Conservation (phyloP, 2,888 invertebrate genomes). For the Dicyrtomina minuta region DNA sequence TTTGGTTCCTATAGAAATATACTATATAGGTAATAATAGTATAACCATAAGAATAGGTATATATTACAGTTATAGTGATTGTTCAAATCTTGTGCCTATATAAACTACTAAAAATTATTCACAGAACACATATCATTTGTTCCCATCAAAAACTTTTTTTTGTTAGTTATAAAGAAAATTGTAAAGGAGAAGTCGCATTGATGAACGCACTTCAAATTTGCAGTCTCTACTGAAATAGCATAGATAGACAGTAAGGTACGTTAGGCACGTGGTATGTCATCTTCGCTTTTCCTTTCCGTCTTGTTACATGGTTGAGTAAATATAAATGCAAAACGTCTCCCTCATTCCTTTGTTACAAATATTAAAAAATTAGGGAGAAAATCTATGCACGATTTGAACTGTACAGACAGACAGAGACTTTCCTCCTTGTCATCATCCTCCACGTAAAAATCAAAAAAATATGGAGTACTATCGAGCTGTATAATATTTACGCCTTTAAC, state of each 20-base stretch:
- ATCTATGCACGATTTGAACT: slow-evolving; percentile 14
- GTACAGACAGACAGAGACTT: too few relatives aligned
- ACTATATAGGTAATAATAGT: too few relatives aligned
- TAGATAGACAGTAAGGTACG: background rate
- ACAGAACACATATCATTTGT: slow-evolving; percentile 17
- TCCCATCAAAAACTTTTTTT: background rate
- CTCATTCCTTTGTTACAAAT: slow-evolving; percentile 14
- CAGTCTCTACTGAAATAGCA: background rate
- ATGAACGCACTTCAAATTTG: background rate
- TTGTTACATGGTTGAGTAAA: background rate
- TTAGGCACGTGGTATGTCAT: too few relatives aligned
- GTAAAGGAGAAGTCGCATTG: too few relatives aligned
- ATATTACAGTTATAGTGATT: too few relatives aligned
- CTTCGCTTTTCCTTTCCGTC: background rate
- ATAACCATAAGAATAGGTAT: too few relatives aligned
- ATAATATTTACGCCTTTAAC: too few relatives aligned
- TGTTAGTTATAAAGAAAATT: too few relatives aligned
- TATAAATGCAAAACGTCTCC: background rate
- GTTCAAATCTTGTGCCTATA: too few relatives aligned
- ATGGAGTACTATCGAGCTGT: too few relatives aligned
- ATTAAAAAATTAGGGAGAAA: slow-evolving; percentile 19
- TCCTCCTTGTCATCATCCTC: background rate
- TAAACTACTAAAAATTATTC: background rate
- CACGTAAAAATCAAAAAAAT: too few relatives aligned
- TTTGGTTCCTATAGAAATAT: too few relatives aligned